Conservation (phyloP, 2,888 invertebrate species). For the Habrosyne pyritoides region DNA sequence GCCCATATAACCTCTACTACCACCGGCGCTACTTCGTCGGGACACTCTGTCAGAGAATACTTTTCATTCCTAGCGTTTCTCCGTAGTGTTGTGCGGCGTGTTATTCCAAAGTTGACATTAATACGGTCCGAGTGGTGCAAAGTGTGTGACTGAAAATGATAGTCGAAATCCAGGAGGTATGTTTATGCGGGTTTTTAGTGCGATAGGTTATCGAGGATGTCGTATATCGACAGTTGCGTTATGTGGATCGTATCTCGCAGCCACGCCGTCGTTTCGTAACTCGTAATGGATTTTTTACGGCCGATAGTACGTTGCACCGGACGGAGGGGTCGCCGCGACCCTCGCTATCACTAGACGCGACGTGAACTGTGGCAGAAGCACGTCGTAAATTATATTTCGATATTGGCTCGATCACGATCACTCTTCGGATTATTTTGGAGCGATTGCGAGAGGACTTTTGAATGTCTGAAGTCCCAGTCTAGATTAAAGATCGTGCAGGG, state of each 20-base stretch:
- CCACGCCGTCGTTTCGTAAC: slow-evolving; percentile 12
- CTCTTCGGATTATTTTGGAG: background rate
- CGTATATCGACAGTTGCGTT: slow-evolving; percentile 19
- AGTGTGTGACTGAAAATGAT: slow-evolving; percentile 66
- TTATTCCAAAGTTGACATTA: slow-evolving; percentile 5
- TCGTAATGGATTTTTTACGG: slow-evolving; percentile 46
- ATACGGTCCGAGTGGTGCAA: slow-evolving; percentile 21
- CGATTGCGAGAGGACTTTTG: slow-evolving; percentile 25
- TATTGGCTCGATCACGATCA: slow-evolving; percentile 1
- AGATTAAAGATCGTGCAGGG: slow-evolving; percentile 81
- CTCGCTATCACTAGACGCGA: slow-evolving; percentile 6
- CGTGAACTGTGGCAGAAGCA: slow-evolving; percentile 3
- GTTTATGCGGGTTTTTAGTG: slow-evolving; percentile 19
- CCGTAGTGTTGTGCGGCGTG: slow-evolving; percentile 27
- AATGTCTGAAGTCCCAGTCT: slow-evolving; percentile 54
- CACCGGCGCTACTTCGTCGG: slow-evolving; percentile 26
- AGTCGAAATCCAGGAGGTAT: slow-evolving; percentile 80
- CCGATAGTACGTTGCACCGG: slow-evolving; percentile 40
- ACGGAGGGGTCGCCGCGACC: slow-evolving; percentile 21
- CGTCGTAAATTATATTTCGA: background rate
- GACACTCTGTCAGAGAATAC: slow-evolving; percentile 11
- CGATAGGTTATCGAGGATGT: slow-evolving; percentile 29
- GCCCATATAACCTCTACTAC: slow-evolving; percentile 35
- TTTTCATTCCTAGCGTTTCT: slow-evolving; percentile 26
- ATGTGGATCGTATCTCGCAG: slow-evolving; percentile 27